Base-by-base conservation (phyloP, 1,140 invertebrate genomes). In the Bombus confusus region DNA sequence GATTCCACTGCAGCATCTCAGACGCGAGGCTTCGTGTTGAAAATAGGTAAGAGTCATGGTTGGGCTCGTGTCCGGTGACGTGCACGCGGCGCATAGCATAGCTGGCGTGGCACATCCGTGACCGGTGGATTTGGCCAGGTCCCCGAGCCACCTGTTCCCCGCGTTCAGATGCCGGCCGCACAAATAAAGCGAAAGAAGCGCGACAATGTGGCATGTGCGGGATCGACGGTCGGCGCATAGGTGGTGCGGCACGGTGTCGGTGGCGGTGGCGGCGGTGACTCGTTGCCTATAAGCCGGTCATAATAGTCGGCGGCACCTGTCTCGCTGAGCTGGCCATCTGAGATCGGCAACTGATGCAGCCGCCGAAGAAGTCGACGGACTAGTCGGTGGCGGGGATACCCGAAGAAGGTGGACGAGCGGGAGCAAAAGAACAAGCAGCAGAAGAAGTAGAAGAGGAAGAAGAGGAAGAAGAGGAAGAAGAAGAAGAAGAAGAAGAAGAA, bases 271-370 rank as follows among this genome's bases (percentile, higher is more conserved):
- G 83, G 83, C 85, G 87, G 80, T 85, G 83, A 82, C 80, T 88
- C 43, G 89, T n/a, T 62, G 80, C 87, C 86, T 90, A 89, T 85
- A 89, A 87, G 91, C 84, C 86, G 85, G 88, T 91, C 86, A 91
- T 92, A 92, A 92, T 92, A 92, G 91, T 91, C 85, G 59, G 71
- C 90, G 86, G 83, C 91, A 92, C 91, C 91, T 92, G 91, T 91
- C 87, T 91, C 87, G 72, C 76, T 68, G 89, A 77, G 73, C 59
- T 68, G 80, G 85, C 87, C 90, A 90, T 88, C 87, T 88, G 87
- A 91, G 89, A 88, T 90, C 89, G 86, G 59, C 43, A 79, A 77
- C 89, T 86, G 89, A 87, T 86, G 88, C 86, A 90, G 85, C 85
- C 90, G 89, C 87, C 57, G 85, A 89, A 85, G 79, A 80, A 90